phyloP scores from a whole-genome alignment of 2,888 invertebrate species.

The Physocephala rufipes region DNA sequence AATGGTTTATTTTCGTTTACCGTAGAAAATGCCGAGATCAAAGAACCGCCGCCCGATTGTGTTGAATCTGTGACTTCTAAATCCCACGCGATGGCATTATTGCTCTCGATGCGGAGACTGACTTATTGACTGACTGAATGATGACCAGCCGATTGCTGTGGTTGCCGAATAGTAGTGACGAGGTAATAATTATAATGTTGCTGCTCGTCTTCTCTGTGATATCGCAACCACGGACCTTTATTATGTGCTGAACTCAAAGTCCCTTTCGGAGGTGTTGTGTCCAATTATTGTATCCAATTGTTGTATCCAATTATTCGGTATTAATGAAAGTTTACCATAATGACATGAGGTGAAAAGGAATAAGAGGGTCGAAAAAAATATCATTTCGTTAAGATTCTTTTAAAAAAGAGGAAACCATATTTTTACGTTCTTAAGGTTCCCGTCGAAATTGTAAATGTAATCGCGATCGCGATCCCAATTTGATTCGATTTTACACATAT shows the following conservation, averaged over 20 bases:
- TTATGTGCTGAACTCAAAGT: background rate
- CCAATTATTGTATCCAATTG: too few species aligned
- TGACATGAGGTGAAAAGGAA: too few species aligned
- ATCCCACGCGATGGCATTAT: background rate
- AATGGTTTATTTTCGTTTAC: background rate
- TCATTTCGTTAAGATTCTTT: background rate
- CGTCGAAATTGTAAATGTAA: background rate
- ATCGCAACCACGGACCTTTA: background rate
- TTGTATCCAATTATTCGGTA: too few species aligned
- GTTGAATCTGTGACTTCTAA: background rate
- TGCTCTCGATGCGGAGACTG: background rate
- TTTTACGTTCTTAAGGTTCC: too few species aligned
- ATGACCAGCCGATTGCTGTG: background rate
- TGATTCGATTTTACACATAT: too few species aligned
- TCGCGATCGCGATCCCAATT: background rate
- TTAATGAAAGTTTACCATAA: too few species aligned
- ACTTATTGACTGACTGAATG: too few species aligned
- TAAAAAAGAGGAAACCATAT: too few species aligned
- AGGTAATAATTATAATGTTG: background rate
- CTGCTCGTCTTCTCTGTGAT: background rate
- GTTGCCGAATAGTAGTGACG: background rate
- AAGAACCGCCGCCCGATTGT: background rate
- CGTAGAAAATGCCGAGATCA: background rate
- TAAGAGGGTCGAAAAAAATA: too few species aligned
- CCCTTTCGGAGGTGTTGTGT: background rate